Evolutionary conservation across 37 sponge, comb jelly and placozoan genomes (phyloP), one percentile per base, ranked within the genome.

Genomic region (Petrosia ficiformis): DNA sequence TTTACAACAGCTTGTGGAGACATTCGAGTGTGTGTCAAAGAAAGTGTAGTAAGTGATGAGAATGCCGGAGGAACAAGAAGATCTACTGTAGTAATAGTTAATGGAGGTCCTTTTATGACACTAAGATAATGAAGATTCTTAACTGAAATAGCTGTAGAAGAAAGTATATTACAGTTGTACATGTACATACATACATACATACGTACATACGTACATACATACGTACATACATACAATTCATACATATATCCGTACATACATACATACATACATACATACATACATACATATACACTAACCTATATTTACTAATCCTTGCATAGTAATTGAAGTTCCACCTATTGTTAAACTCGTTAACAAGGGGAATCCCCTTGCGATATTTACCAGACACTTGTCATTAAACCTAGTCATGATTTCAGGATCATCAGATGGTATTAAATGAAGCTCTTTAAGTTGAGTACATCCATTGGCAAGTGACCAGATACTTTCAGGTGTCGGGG

Each of bases 391-490:
- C 59, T 6, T 44, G 72, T 86, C 87, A 6, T 74, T 80, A 57
- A 80, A 80, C 33, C 56, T 39, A 26, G 21, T 44, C 0, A 44
- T 64, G 26, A 75, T 29, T 11, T 60, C 76, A 37, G 36, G 41
- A 40, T 75, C 76, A 33, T 75, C 54, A 8, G 54, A 19, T 48
- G 87, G 87, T 37, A 71, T 76, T 3, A 86, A 52, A 26, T 67
- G 57, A 19, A 86, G 72, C 34, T 44, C 38, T 32, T 60, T 44
- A 39, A 86, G 26, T 40, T 70, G 71, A 4, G 65, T 44, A 41
- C 87, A 86, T 19, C 87, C 87, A 42, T 80, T 80, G 34, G 70
- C 48, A 3, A 86, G 81, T 21, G 81, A 56, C 87, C 87, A 86
- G 39, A 86, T 75, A 0, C 80, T 68, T 44, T 74, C 81, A 1